Evolutionary conservation across 1,140 invertebrate species (phyloP).

Genomic region (Nymphalis io): DNA sequence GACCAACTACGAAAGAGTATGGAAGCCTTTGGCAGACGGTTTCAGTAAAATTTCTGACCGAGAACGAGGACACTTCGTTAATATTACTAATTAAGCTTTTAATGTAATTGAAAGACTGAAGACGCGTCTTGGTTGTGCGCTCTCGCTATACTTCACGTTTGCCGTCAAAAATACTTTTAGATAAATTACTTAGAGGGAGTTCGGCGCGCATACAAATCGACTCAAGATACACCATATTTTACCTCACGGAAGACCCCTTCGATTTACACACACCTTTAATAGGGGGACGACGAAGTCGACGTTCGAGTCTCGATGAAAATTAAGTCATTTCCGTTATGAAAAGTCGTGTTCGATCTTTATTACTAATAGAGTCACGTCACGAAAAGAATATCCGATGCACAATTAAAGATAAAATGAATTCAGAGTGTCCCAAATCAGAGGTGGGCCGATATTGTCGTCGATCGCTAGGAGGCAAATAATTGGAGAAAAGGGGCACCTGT

Average conservation of each 20-base stretch:
- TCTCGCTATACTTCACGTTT: conserved; percentile 43
- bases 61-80: conserved; percentile 66
- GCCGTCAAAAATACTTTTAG: conserved; percentile 72
- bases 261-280: conserved; percentile 69
- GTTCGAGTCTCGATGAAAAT: conserved; percentile 58
- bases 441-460: conserved; percentile 58
- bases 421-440: conserved; percentile 54
- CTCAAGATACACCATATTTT: conserved; percentile 68
- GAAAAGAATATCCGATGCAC: conserved; percentile 70
- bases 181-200: conserved; percentile 72
- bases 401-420: conserved; percentile 68
- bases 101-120: conserved; percentile 76
- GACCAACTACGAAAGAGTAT: conserved; percentile 67
- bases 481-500: conserved; percentile 69
- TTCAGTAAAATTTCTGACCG: conserved; percentile 40
- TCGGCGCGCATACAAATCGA: conserved; percentile 72
- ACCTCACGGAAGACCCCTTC: conserved; percentile 57
- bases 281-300: conserved; percentile 46
- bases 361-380: conserved; percentile 65
- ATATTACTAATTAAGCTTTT: conserved; percentile 79
- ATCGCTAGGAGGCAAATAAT: conserved; percentile 71
- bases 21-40: conserved; percentile 46
- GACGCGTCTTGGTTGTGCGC: conserved; percentile 58
- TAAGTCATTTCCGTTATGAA: conserved; percentile 67
- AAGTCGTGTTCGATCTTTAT: conserved; percentile 63